Percentiles rank a stretch among this genome's conserved stretches.
Conservation (phyloP, 2,797 vertebrate species). For the Bradypodion pumilum region DNA sequence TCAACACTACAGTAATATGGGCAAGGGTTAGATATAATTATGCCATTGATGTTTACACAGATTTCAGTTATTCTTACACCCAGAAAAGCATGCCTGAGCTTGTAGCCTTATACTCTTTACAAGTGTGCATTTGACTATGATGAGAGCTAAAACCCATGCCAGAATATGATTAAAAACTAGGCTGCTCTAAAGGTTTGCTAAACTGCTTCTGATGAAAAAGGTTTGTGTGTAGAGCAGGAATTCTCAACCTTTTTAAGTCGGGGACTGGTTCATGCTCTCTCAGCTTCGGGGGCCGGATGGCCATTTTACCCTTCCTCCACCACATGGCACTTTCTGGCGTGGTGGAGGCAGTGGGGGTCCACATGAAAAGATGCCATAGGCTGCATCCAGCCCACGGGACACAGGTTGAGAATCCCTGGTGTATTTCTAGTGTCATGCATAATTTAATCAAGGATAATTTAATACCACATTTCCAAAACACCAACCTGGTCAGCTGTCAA, state of each 20-base stretch:
- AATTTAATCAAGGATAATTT: constrained; percentile 3
- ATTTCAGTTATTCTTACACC: not conserved
- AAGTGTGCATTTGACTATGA: not conserved
- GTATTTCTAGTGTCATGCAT: not conserved
- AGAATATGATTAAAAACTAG: not conserved
- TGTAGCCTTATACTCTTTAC: not conserved
- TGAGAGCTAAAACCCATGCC: not conserved
- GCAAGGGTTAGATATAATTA: not conserved
- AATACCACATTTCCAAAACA: not conserved
- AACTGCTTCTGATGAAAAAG: not conserved
- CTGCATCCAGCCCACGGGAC: too few species aligned
- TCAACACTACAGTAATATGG: constrained; percentile 33
- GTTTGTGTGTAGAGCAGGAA: too few species aligned
- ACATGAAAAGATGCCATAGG: too few species aligned
- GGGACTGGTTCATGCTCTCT: too few species aligned
- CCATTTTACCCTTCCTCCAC: too few species aligned
- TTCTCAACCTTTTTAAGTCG: too few species aligned
- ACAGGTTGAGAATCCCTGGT: too few species aligned
- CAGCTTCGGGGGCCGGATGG: too few species aligned
- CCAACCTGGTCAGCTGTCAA: not conserved
- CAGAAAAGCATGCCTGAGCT: not conserved
- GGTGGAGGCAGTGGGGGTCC: too few species aligned
- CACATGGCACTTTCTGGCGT: too few species aligned
- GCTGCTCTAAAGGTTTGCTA: not conserved
- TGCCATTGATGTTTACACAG: not conserved